Conservation (phyloP, 2,797 vertebrate species). For the Gymnothorax reevesii region DNA sequence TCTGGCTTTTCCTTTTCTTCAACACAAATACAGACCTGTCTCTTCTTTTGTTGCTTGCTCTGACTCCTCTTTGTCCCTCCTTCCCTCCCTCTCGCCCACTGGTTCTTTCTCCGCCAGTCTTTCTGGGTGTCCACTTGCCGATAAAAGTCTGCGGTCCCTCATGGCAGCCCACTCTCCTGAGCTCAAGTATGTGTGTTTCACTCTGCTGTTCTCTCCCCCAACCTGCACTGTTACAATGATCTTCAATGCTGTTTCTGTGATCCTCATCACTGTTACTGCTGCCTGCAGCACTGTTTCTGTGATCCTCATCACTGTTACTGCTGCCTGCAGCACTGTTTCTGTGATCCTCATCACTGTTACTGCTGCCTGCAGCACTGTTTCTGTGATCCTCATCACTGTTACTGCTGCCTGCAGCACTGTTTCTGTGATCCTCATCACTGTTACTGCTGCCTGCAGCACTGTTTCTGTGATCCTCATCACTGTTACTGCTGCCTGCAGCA, state of each 20-base stretch:
- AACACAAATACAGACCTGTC: slow-evolving; percentile 22
- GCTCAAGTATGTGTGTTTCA: slow-evolving; percentile 94
- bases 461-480: not conserved
- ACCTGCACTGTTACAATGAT: not conserved
- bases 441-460: not conserved
- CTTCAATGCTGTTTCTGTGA: not conserved
- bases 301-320: not conserved
- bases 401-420: not conserved
- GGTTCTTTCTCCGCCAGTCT: slow-evolving; percentile 85
- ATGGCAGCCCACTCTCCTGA: slow-evolving; percentile 99
- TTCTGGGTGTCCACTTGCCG: slow-evolving; percentile 99
- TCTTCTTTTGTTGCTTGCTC: slow-evolving; percentile 29
- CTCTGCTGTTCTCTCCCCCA: slow-evolving; percentile 22
- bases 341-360: not conserved
- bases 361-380: not conserved
- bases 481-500: not conserved
- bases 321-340: not conserved
- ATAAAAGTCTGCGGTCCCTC: slow-evolving; percentile 99
- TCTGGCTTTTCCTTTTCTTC: slow-evolving; percentile 8
- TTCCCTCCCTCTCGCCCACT: slow-evolving; percentile 49
- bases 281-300: not conserved
- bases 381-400: not conserved
- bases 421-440: not conserved
- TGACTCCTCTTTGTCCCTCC: slow-evolving; percentile 41
- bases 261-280: not conserved